phyloP scores from a whole-genome alignment of 92 coral and sea anemone species.

The Bergia puertoricense region DNA sequence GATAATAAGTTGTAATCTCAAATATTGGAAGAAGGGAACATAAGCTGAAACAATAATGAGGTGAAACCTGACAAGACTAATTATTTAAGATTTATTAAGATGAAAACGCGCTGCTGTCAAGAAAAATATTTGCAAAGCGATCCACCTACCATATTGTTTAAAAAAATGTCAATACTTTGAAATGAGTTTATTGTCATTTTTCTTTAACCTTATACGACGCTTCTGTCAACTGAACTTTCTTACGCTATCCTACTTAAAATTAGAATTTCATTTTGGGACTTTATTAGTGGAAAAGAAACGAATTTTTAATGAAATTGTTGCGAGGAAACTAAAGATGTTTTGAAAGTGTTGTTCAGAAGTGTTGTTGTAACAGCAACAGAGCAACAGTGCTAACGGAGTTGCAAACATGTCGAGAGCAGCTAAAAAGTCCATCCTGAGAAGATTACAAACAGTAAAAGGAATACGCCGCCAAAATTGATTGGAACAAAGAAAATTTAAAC shows the following conservation, averaged over 20 bases:
- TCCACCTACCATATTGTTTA: not conserved
- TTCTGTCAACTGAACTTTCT: not conserved
- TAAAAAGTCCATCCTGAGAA: no score
- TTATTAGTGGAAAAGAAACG: no score
- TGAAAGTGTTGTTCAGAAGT: not conserved
- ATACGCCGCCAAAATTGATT: no score
- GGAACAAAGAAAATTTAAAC: no score
- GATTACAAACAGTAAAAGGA: no score
- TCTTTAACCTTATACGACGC: not conserved
- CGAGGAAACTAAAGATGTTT: not conserved
- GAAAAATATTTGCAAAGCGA: slow-evolving; percentile 10
- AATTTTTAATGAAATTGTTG: no score
- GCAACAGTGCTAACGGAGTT: no score
- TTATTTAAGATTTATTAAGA: not conserved
- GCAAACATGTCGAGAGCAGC: no score
- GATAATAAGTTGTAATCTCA: not conserved
- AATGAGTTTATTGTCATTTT: not conserved
- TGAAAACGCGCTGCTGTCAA: not conserved
- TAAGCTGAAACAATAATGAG: not conserved
- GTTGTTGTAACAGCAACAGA: not conserved
- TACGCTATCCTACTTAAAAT: not conserved
- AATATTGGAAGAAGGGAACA: not conserved
- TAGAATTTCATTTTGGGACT: no score
- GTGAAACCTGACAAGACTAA: not conserved
- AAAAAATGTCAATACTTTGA: not conserved